Base-by-base conservation (phyloP, 2,888 invertebrate species). In the Auanema freiburgensis region DNA sequence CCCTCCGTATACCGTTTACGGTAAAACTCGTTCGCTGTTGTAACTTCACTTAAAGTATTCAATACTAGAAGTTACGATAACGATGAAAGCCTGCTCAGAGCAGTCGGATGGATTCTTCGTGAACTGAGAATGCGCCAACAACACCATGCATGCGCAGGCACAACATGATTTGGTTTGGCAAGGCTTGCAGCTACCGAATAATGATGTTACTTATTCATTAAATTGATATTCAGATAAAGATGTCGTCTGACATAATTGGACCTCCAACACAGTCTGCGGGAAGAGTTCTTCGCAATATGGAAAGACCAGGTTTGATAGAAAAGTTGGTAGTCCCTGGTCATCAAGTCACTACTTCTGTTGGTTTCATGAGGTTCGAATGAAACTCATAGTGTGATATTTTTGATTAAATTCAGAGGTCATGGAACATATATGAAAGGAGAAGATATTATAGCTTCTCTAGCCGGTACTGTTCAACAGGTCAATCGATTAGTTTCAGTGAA, bases 401-500 rank as follows among this genome's bases (percentile, higher is more conserved):
- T n/a, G n/a, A n/a, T n/a, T 33, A 42, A 57, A 76, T 83, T 58
- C 82, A 95, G 96, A 80, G 97, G 97, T 0, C 97, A 98, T 87
- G 98, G 97, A 46, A 97, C 97, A 0, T 96, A 93, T 81, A 66
- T 63, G 10, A 88, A 88, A 55, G 90, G 86, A 50, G 91, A 91
- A 43, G 84, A 83, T 58, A 88, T 97, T 44, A 90, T 92, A 84
- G 90, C 97, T 0, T 93, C 96, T 0, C 92, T 97, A 0, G 95
- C 95, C 44, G 98, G 98, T 24, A 89, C 92, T 18, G 90, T 93
- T 83, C 92, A 94, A 83, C 90, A 91, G 86, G 93, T 97, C 0
- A 97, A 97, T 84, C 93, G 94, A 85, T 87, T 98, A 63, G 90
- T 97, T 66, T 92, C 92, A 57, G 91, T 98, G 3, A 89, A 90